Percentiles rank a stretch among this genome's conserved stretches.
phyloP scores from a whole-genome alignment of 1,140 invertebrate genomes.

The Hirudo medicinalis region DNA sequence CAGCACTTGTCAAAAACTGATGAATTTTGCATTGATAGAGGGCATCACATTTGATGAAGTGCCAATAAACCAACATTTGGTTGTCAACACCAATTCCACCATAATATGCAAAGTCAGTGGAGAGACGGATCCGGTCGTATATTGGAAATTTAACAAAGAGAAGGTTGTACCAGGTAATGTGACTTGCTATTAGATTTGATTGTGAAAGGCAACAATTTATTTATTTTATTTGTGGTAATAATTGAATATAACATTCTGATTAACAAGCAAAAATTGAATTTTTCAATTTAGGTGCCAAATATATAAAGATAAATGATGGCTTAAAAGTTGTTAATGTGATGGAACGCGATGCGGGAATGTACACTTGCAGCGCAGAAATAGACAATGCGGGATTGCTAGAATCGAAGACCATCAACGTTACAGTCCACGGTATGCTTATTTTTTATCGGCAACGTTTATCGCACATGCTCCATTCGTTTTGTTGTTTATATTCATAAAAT shows the following conservation, averaged over 20 bases:
- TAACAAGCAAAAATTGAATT: background rate
- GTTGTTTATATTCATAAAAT: conserved; percentile 4
- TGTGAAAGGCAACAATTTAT: background rate
- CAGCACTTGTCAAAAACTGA: background rate
- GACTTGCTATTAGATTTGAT: background rate
- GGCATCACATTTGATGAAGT: conserved; percentile 6
- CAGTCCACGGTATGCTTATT: background rate
- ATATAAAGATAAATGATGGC: background rate
- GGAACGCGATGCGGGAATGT: background rate
- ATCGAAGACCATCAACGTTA: background rate
- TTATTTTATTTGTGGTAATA: background rate
- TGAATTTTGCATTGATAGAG: background rate
- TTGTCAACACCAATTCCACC: background rate
- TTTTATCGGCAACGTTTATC: background rate
- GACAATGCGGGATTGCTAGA: background rate
- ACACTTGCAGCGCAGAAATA: background rate
- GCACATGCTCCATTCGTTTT: background rate
- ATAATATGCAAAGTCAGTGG: conserved; percentile 1
- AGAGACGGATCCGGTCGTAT: background rate
- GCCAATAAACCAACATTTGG: background rate
- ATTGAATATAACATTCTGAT: background rate
- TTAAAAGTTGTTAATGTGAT: background rate
- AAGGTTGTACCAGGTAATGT: background rate
- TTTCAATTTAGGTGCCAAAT: background rate
- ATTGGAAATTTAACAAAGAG: background rate